Evolutionary conservation across 1,140 invertebrate genomes (phyloP).

Genomic region (Zophobas atratus): DNA sequence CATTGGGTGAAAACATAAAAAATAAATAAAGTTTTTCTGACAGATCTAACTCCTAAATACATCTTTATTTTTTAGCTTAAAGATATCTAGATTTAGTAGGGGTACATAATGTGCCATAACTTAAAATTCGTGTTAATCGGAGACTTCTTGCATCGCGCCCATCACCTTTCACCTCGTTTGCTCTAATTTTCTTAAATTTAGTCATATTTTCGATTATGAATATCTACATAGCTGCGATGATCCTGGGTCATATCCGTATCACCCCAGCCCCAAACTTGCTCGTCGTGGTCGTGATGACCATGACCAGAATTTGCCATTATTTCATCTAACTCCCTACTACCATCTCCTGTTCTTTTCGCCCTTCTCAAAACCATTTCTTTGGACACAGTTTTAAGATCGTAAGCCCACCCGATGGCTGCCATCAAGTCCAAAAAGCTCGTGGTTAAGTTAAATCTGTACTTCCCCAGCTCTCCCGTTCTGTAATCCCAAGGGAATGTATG

Average conservation of each 20-base stretch:
- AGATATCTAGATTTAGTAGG: too few species aligned
- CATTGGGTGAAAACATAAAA: too few species aligned
- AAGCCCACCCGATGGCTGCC: conserved; percentile 81
- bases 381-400: conserved; percentile 83
- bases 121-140: too few species aligned
- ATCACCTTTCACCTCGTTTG: too few species aligned
- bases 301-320: background rate
- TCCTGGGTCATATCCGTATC: conserved; percentile 67
- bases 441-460: conserved; percentile 80
- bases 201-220: conserved; percentile 6
- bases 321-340: conserved; percentile 62
- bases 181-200: background rate
- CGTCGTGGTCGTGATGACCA: conserved; percentile 60
- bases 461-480: conserved; percentile 77
- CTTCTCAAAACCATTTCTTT: conserved; percentile 76
- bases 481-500: conserved; percentile 90
- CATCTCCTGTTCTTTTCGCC: conserved; percentile 78
- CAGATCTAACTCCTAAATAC: too few species aligned
- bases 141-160: too few species aligned
- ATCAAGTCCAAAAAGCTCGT: conserved; percentile 87
- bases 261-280: conserved; percentile 74
- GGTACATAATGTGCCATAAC: too few species aligned
- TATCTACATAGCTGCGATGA: conserved; percentile 42
- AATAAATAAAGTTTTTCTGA: too few species aligned
- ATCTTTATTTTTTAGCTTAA: too few species aligned